These are phyloP conservation scores for Hemicordylus capensis DNA, from an alignment of 2,113 vertebrate species.

Conservation along the genomic window DNA sequence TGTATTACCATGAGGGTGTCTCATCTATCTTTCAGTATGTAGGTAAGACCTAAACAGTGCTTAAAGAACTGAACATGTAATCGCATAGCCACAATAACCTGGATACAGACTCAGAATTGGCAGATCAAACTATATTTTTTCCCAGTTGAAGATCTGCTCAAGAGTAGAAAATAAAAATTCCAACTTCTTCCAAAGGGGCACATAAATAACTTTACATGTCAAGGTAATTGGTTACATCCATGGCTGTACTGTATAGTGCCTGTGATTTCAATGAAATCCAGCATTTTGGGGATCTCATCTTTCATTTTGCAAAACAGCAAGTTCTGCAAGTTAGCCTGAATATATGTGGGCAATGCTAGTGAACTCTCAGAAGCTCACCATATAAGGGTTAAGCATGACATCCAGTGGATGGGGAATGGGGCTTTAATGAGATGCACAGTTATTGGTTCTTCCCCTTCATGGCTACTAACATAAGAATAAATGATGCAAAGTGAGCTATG, in stretches of 20 bases:
- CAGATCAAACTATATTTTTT: constrained; percentile 31
- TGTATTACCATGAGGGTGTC: constrained; percentile 67
- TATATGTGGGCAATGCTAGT: neutral
- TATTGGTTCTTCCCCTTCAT: neutral
- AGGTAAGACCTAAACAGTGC: constrained; percentile 73
- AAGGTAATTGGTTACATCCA: constrained; percentile 14
- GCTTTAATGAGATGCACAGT: neutral
- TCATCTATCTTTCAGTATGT: constrained; percentile 80
- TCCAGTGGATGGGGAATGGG: neutral
- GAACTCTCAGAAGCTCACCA: neutral
- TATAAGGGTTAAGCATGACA: neutral
- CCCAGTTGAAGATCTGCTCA: constrained; percentile 7
- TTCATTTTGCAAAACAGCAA: neutral
- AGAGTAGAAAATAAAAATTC: neutral
- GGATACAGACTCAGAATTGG: constrained; percentile 19
- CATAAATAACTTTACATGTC: neutral
- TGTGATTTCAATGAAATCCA: neutral
- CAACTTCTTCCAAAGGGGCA: constrained; percentile 18
- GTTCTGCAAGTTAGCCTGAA: neutral
- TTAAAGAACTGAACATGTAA: constrained; percentile 57
- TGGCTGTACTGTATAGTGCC: neutral
- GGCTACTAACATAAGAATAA: neutral
- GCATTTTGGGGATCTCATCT: neutral
- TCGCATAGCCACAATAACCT: constrained; percentile 39
- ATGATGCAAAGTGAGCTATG: neutral